A percentile compares a stretch with the other conserved stretches of the same genome.
These are phyloP conservation scores for Emydocephalus ijimae DNA, from an alignment of 2,113 vertebrate genomes.

Conservation along the genomic window DNA sequence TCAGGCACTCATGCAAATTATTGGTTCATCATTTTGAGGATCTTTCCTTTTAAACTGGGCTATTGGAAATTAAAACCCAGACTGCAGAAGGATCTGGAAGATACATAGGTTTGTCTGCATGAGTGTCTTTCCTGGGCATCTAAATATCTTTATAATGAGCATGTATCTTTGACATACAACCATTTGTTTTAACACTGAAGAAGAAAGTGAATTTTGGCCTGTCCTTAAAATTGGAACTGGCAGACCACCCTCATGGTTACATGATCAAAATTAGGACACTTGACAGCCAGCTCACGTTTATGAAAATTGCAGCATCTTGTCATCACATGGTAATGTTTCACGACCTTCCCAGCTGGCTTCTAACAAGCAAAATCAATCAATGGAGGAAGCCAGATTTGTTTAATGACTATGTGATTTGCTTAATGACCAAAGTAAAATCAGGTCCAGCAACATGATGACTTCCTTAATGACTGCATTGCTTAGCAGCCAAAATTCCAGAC, in stretches of 20 bases:
- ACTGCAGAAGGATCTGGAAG: neutral
- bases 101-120: neutral
- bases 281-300: neutral
- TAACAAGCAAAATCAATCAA: neutral
- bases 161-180: neutral
- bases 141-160: neutral
- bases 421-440: neutral
- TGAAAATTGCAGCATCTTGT: neutral
- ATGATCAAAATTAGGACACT: neutral
- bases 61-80: neutral
- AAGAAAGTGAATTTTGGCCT: neutral
- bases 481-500: neutral
- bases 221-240: neutral
- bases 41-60: neutral
- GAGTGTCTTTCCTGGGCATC: neutral
- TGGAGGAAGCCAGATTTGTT: neutral
- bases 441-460: neutral
- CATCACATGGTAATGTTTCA: no score
- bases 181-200: neutral
- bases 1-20: conserved; percentile 6
- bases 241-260: neutral
- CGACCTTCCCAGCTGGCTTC: no score
- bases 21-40: neutral
- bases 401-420: neutral
- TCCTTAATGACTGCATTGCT: neutral